A percentile compares a stretch with the other conserved stretches of the same genome.
phyloP scores from a whole-genome alignment of 2,888 invertebrate genomes.

The Lithosia quadra region DNA sequence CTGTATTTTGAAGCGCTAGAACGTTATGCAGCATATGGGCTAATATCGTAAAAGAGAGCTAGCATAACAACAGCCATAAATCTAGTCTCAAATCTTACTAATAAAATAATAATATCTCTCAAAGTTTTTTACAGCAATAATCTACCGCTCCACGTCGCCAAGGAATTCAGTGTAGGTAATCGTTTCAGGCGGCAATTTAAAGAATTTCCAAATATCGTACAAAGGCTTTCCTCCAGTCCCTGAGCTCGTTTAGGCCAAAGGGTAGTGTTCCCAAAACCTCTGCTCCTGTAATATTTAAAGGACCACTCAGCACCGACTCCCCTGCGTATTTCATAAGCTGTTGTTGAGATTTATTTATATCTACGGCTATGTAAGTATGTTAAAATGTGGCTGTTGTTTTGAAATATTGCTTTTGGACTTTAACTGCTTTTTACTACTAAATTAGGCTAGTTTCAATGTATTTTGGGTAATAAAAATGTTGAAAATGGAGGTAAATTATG shows the following conservation, averaged over 20 bases:
- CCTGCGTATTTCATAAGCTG: slow-evolving; percentile 49
- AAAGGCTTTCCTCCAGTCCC: slow-evolving; percentile 39
- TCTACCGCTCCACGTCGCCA: not conserved
- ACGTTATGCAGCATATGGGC: too few species aligned
- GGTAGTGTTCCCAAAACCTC: slow-evolving; percentile 55
- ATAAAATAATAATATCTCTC: not conserved
- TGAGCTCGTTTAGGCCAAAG: slow-evolving; percentile 50
- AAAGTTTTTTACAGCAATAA: not conserved
- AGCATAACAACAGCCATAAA: too few species aligned
- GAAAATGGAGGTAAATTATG: too few species aligned
- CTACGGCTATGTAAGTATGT: not conserved
- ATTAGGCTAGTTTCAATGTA: not conserved
- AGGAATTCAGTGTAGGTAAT: slow-evolving; percentile 14
- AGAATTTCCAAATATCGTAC: slow-evolving; percentile 27
- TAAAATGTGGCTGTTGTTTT: not conserved
- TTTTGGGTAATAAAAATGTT: too few species aligned
- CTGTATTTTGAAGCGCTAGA: too few species aligned
- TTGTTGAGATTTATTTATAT: slow-evolving; percentile 53
- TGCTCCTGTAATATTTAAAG: slow-evolving; percentile 65
- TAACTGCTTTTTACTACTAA: not conserved
- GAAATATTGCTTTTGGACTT: not conserved
- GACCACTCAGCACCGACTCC: slow-evolving; percentile 54
- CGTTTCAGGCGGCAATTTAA: slow-evolving; percentile 35
- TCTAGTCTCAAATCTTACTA: too few species aligned
- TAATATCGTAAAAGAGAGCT: too few species aligned